Percentiles rank a stretch among this genome's conserved stretches.
phyloP scores from a whole-genome alignment of 2,113 vertebrate species.

The Spea multiplicata region DNA sequence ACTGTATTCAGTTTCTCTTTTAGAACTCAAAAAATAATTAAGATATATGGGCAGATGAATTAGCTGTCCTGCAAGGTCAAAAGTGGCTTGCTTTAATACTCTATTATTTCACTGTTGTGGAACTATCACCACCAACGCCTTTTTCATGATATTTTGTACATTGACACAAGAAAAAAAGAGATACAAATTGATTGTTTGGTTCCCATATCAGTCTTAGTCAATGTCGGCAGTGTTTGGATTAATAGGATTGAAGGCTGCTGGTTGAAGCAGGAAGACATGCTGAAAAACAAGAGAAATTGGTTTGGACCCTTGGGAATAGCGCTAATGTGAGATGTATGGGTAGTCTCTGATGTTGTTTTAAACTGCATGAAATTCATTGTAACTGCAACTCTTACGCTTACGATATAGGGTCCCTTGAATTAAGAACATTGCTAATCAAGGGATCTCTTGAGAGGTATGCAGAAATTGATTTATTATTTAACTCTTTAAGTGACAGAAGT shows the following conservation, averaged over 20 bases:
- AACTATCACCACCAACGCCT: slow-evolving; percentile 84
- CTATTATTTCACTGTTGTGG: slow-evolving; percentile 91
- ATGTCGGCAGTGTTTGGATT: slow-evolving; percentile 92
- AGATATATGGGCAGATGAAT: slow-evolving; percentile 97
- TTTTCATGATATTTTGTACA: slow-evolving; percentile 94
- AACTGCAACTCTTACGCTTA: slow-evolving; percentile 64
- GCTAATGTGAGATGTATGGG: slow-evolving; percentile 86
- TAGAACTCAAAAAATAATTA: slow-evolving; percentile 93
- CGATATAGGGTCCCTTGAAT: slow-evolving; percentile 43
- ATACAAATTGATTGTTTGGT: slow-evolving; percentile 99
- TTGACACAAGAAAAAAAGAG: slow-evolving; percentile 72
- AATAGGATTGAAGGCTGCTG: slow-evolving; percentile 98
- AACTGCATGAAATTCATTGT: slow-evolving; percentile 76
- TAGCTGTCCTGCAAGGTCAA: slow-evolving; percentile 98
- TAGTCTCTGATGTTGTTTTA: slow-evolving; percentile 59
- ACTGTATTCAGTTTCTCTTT: slow-evolving; percentile 94
- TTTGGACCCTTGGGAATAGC: slow-evolving; percentile 89
- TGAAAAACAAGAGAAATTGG: slow-evolving; percentile 98
- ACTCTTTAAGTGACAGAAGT: too few relatives aligned
- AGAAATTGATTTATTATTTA: not conserved
- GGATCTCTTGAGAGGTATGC: not conserved
- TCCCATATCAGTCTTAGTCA: slow-evolving; percentile 99
- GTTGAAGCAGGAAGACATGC: slow-evolving; percentile 86
- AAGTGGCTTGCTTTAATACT: slow-evolving; percentile 93
- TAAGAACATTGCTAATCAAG: not conserved